Percentiles rank a stretch among this genome's conserved stretches.
Evolutionary conservation across 2,113 vertebrate genomes (phyloP).

Genomic region (Podilymbus podiceps): DNA sequence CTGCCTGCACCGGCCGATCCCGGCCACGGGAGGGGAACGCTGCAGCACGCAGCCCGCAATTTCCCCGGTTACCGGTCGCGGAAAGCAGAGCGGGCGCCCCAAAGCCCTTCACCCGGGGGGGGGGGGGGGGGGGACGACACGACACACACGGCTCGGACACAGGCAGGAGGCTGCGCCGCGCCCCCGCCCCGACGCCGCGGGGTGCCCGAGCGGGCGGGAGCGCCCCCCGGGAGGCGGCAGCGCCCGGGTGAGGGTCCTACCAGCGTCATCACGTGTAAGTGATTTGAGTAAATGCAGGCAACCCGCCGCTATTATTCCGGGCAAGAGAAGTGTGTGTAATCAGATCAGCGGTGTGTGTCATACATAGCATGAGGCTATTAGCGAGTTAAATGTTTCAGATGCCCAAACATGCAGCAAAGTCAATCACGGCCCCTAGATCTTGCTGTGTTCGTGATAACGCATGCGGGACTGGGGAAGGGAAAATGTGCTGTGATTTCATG

Average conservation of each 20-base stretch:
- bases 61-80: accelerated
- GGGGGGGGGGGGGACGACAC: too few species aligned
- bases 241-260: too few species aligned
- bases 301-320: too few species aligned
- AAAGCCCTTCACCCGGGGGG: background rate
- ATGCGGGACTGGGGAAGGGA: background rate
- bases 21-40: conserved; percentile 36
- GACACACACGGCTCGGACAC: too few species aligned
- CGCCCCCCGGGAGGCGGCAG: too few species aligned
- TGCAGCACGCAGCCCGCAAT: background rate
- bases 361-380: background rate
- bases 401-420: background rate
- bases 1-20: background rate
- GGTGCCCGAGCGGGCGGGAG: too few species aligned
- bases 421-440: accelerated
- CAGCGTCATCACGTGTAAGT: background rate
- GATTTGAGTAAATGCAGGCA: background rate
- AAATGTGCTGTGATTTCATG: background rate
- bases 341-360: background rate
- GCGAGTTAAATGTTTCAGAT: background rate
- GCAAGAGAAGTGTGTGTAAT: background rate
- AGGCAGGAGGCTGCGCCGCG: too few species aligned
- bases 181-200: too few species aligned
- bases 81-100: background rate
- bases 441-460: accelerated